These are phyloP conservation scores for Bombus huntii DNA, from an alignment of 1,140 invertebrate species.

Conservation along the genomic window DNA sequence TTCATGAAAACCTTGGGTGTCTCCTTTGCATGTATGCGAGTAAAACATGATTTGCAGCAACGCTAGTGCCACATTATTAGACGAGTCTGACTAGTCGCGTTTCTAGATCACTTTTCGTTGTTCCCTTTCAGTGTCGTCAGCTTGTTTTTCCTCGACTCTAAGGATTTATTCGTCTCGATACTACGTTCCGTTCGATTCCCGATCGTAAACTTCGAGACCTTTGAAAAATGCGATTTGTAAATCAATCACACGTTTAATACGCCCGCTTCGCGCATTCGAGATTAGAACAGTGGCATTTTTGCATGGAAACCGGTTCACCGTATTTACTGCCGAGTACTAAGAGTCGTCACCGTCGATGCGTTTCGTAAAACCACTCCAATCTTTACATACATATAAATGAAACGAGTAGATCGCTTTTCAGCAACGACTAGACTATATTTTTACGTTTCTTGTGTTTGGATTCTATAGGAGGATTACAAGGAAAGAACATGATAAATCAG, in stretches of 20 bases:
- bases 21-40: slow-evolving; percentile 55
- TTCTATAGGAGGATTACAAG: background rate
- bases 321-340: background rate
- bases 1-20: slow-evolving; percentile 72
- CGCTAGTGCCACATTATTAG: slow-evolving; percentile 69
- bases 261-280: background rate
- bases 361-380: background rate
- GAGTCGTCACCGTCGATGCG: background rate
- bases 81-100: slow-evolving; percentile 24
- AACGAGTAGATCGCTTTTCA: background rate
- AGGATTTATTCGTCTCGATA: background rate
- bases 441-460: background rate
- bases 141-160: background rate
- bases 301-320: background rate
- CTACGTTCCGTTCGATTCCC: too few species aligned
- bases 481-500: background rate
- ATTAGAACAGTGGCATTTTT: slow-evolving; percentile 15
- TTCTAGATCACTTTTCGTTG: slow-evolving; percentile 24
- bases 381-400: too few species aligned
- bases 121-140: background rate
- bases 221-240: background rate
- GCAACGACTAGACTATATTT: background rate
- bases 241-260: background rate
- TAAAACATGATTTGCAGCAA: slow-evolving; percentile 4
- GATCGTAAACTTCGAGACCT: background rate